A percentile compares a stretch with the other conserved stretches of the same genome.
Evolutionary conservation across 2,797 vertebrate species (phyloP).

Genomic region (Cossypha heuglini): DNA sequence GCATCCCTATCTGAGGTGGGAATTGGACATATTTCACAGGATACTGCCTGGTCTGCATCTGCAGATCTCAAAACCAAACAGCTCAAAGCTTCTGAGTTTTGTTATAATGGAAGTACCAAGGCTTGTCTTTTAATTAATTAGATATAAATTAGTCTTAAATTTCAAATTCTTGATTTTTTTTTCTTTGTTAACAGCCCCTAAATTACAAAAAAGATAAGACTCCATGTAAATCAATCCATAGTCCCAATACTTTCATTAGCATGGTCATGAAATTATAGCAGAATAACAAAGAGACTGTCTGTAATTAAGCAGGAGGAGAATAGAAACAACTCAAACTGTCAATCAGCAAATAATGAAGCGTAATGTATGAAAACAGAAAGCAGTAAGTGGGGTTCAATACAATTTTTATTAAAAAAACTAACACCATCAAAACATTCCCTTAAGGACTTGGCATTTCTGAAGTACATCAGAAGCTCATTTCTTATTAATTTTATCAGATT

Average conservation of each 20-base stretch:
- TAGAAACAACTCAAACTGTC: conserved; percentile 46
- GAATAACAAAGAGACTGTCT: conserved; percentile 64
- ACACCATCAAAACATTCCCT: background rate
- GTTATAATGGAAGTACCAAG: conserved; percentile 39
- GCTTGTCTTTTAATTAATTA: conserved; percentile 70
- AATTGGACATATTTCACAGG: background rate
- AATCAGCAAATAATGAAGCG: conserved; percentile 66
- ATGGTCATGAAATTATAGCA: conserved; percentile 68
- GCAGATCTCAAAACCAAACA: background rate
- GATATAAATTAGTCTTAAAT: conserved; percentile 74
- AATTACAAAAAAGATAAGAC: conserved; percentile 67
- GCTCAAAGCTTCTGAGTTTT: conserved; percentile 25
- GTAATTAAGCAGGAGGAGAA: conserved; percentile 71
- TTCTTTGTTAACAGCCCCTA: conserved; percentile 63
- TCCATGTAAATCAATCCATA: conserved; percentile 58
- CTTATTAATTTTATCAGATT: conserved; percentile 40
- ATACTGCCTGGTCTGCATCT: background rate
- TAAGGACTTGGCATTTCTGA: conserved; percentile 21
- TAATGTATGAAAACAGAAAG: conserved; percentile 61
- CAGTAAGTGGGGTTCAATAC: conserved; percentile 42
- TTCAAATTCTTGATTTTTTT: conserved; percentile 51
- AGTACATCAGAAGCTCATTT: conserved; percentile 14
- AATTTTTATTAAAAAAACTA: conserved; percentile 31
- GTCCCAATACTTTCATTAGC: conserved; percentile 66
- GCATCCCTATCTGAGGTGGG: background rate